phyloP scores from a whole-genome alignment of 2,888 invertebrate species.

The Eustalomyia histrio region DNA sequence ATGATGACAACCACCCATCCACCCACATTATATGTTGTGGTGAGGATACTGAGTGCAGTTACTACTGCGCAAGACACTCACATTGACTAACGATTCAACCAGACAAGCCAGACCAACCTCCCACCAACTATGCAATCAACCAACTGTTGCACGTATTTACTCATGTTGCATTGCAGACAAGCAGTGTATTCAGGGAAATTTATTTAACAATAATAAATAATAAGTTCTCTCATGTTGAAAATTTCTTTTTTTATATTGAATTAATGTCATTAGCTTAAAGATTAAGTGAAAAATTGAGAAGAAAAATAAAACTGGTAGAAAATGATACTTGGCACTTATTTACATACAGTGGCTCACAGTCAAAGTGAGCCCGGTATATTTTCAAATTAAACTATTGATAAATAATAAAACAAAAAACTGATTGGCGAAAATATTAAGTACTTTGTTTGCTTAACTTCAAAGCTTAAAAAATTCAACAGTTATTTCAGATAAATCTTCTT shows the following conservation, averaged over 20 bases:
- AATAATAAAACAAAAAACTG: no score
- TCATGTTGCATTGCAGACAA: slow-evolving; percentile 26
- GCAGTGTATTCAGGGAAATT: slow-evolving; percentile 35
- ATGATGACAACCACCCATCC: slow-evolving; percentile 12
- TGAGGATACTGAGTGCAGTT: not conserved
- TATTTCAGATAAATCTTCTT: no score
- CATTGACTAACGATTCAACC: slow-evolving; percentile 38
- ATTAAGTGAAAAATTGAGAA: slow-evolving; percentile 7
- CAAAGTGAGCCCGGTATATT: no score
- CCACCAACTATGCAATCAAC: slow-evolving; percentile 58
- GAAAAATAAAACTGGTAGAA: slow-evolving; percentile 19
- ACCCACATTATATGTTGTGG: slow-evolving; percentile 24
- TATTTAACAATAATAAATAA: not conserved
- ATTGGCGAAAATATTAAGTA: no score
- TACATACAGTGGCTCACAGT: no score
- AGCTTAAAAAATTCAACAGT: no score
- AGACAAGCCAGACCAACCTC: not conserved
- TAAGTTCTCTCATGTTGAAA: slow-evolving; percentile 2
- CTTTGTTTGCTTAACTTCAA: no score
- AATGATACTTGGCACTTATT: slow-evolving; percentile 30
- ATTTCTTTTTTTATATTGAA: slow-evolving; percentile 42
- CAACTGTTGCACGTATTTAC: slow-evolving; percentile 73
- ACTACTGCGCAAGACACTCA: slow-evolving; percentile 74
- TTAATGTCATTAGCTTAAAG: slow-evolving; percentile 46
- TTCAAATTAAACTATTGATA: no score